Conservation (phyloP, 2,113 vertebrate genomes). For the Microcebus tavaratra region DNA sequence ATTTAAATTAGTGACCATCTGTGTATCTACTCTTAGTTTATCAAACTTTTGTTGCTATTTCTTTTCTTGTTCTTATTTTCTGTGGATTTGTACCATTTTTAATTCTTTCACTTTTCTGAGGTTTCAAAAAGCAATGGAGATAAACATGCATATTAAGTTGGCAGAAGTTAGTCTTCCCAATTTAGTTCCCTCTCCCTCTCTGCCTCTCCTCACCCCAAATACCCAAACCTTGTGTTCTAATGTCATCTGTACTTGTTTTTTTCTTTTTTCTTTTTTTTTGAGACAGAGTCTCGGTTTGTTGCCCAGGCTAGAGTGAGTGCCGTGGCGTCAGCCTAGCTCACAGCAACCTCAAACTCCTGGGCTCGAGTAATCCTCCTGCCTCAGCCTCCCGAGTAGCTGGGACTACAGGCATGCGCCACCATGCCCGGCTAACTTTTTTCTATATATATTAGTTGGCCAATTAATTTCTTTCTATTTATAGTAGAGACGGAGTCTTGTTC, state of each 20-base stretch:
- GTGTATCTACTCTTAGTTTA: neutral
- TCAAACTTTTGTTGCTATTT: neutral
- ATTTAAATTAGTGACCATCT: neutral
- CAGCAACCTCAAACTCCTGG: too few species aligned
- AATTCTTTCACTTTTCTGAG: constrained; percentile 25
- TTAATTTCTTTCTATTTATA: too few species aligned
- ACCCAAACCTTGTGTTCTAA: neutral
- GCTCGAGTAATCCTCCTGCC: too few species aligned
- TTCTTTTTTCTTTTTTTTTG: too few species aligned
- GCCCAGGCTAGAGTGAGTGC: too few species aligned
- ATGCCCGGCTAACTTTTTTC: too few species aligned
- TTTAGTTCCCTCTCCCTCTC: neutral
- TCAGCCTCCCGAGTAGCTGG: too few species aligned
- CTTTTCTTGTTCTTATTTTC: neutral
- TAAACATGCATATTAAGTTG: neutral
- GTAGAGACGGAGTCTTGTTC: too few species aligned
- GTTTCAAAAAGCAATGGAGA: constrained; percentile 8
- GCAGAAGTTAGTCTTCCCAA: neutral
- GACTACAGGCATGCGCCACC: too few species aligned
- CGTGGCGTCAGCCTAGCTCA: too few species aligned
- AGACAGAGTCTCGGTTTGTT: too few species aligned
- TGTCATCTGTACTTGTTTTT: neutral
- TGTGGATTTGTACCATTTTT: constrained; percentile 18
- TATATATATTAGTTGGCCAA: too few species aligned
- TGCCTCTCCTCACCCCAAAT: neutral